Base-by-base conservation (phyloP, 2,888 invertebrate genomes). In the Schizotus pectinicornis region DNA sequence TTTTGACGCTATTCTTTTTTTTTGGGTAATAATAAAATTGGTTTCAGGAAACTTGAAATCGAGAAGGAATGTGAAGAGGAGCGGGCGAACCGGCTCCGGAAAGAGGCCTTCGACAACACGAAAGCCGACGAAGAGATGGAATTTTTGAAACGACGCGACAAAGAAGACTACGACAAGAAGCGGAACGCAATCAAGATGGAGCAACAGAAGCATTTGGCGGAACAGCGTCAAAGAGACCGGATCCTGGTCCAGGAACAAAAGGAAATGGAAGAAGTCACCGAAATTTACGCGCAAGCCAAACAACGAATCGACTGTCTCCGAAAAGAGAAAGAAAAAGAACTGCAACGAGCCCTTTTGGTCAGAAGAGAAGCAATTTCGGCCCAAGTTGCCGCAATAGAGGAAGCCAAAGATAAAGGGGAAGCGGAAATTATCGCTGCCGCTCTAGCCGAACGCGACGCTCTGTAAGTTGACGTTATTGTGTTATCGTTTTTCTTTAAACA, bases 251-350 rank as follows among this genome's bases (percentile, higher is more conserved):
- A 78, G 52, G 81, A 83, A 63, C 80, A 83, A 35, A 76, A 77
- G 56, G 79, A 83, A 54, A 75, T 81, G 41, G 78, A 80, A 41
- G 75, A 78, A 51, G 75, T 82, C 3, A 79, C 81, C 12, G 71
- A 79, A 35, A 78, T 83, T 32, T 82, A 81, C 62, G 75, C 75
- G 11, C 74, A 79, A 31, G 79, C 82, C 1, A 84, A 82, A 64
- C 72, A 75, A 7, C 76, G 73, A 36, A 76, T 84, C 37, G 77
- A 81, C 34, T 72, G 76, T 35, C 68, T 81, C 36, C 80, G 77
- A 57, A 78, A 78, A 61, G 68, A 72, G 31, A 79, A 75, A 61
- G 77, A 80, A 61, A 70, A 74, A 36, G 74, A 79, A 68, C 37
- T 71, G 39, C 55, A 60, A 48, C 61, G 64, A n/a, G 64, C 60